Base-by-base conservation (phyloP, 2,797 vertebrate genomes). In the Thamnophis elegans region DNA sequence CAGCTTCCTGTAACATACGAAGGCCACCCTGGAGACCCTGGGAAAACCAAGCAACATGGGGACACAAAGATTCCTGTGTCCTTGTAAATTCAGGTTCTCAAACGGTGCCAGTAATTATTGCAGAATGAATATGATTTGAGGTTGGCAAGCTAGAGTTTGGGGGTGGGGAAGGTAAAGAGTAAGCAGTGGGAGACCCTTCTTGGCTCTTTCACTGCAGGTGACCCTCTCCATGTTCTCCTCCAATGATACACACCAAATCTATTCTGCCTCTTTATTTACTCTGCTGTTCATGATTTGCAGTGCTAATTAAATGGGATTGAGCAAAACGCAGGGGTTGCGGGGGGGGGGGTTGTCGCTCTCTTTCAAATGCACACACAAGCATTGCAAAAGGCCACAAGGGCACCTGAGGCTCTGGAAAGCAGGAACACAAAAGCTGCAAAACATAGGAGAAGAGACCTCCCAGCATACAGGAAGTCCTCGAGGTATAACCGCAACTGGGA, bases 331-430 rank as follows among this genome's bases (percentile, higher is more conserved):
- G n/a, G n/a, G n/a, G n/a, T n/a, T n/a, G n/a, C n/a, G n/a, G n/a
- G n/a, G n/a, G n/a, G n/a, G n/a, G n/a, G n/a, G n/a, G n/a, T n/a
- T n/a, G 9, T 53, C 53, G 53, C 10, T 28, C 4, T 28, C 26
- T 62, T 11, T 68, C 60, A 62, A 62, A 28, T 28, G 6, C 65
- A 32, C n/a, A 7, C n/a, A 68, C 28, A 32, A 4, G n/a, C 90
- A 6, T 89, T 93, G 87, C 85, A 60, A 90, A 88, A 93, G 89
- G 73, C 60, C 32, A 62, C 85, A 10, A 8, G 14, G 26, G 26
- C 8, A 0, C 91, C 56, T 2, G 65, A n/a, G 32, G 94, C 62
- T 91, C 28, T 90, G 95, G 94, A 85, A 90, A 94, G 90, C 47
- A 2, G 13, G 85, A 16, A 0, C 11, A 47, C 36, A 55, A 91